A percentile compares a stretch with the other conserved stretches of the same genome.
Conservation (phyloP, 2,113 vertebrate species). For the Abramis brama region DNA sequence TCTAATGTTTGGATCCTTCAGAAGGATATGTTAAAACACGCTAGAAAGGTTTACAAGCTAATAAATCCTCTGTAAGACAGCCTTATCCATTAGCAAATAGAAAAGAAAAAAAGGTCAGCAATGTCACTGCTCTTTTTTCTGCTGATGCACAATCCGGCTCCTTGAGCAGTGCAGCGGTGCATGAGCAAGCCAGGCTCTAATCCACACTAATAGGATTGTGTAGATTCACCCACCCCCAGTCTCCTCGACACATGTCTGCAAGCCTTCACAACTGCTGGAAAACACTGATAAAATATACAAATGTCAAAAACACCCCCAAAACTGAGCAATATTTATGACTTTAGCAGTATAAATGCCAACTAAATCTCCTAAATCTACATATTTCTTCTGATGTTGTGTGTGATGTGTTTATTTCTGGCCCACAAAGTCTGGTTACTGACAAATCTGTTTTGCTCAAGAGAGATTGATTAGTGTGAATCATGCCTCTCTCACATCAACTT, state of each 20-base stretch:
- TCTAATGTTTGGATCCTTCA: not conserved
- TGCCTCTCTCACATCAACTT: not conserved
- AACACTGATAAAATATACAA: slow-evolving; percentile 71
- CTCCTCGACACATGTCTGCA: slow-evolving; percentile 68
- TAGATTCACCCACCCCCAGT: slow-evolving; percentile 74
- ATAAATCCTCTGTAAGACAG: slow-evolving; percentile 58
- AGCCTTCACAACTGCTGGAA: slow-evolving; percentile 74
- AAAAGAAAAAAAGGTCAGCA: slow-evolving; percentile 46
- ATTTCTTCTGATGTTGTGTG: slow-evolving; percentile 32
- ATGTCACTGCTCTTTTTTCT: slow-evolving; percentile 64
- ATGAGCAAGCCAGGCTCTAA: slow-evolving; percentile 71
- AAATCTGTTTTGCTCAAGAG: not conserved
- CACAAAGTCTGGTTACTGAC: not conserved
- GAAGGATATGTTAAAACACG: not conserved
- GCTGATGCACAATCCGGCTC: slow-evolving; percentile 72
- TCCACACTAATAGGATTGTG: slow-evolving; percentile 83
- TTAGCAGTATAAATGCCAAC: slow-evolving; percentile 67
- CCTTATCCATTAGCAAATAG: slow-evolving; percentile 27
- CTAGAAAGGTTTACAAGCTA: slow-evolving; percentile 26
- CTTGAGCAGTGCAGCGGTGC: slow-evolving; percentile 71
- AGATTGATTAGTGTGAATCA: not conserved
- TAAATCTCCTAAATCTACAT: slow-evolving; percentile 3
- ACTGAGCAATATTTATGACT: slow-evolving; percentile 72
- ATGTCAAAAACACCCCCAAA: slow-evolving; percentile 70
- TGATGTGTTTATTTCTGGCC: slow-evolving; percentile 50